Evolutionary conservation across 2,113 vertebrate species (phyloP), one percentile per base, ranked within the genome.

Genomic region (Coracopsis vasa): DNA sequence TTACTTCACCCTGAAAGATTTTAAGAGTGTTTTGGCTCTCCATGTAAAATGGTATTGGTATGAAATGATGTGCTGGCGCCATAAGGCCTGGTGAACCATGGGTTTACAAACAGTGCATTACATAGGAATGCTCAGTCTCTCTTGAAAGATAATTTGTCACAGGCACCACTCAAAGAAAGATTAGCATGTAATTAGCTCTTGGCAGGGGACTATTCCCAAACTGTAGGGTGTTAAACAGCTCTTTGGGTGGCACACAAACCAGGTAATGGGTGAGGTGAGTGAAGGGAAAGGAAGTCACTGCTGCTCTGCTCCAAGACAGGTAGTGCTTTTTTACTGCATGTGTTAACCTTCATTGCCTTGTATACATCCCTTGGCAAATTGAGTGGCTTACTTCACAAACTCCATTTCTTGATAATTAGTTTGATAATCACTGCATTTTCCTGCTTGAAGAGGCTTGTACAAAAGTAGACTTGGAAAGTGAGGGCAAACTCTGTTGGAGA

Each of bases 1-100:
- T 33, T 66, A 39, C 62, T 65, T 39, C 25, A 8, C 29, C 8
- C 14, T n/a, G 31, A n/a, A 15, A 42, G 16, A 1, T 2, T 51
- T 27, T 27, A 17, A 41, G 37, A 61, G 4, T 44, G 31, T 66
- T 83, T 42, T 77, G 58, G 19, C 16, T 83, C 16, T 56, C n/a
- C 0, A 0, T 35, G 44, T 70, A 65, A 47, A 56, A 23, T 19
- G 37, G 25, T n/a, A 8, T 17, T 4, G 13, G 12, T 75, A 54
- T 75, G 67, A 81, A 90, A 64, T 35, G 21, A 27, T 6, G 1
- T 42, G 28, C 12, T 73, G 51, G 6, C 70, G 50, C 27, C 13
- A 6, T 13, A 50, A 56, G 17, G 18, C 28, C 64, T 35, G 60
- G 20, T 67, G 42, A 58, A n/a, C 53, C 74, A 73, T 2, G 4